These are phyloP conservation scores for Hololepta plana DNA, from an alignment of 2,888 invertebrate genomes.

Conservation along the genomic window DNA sequence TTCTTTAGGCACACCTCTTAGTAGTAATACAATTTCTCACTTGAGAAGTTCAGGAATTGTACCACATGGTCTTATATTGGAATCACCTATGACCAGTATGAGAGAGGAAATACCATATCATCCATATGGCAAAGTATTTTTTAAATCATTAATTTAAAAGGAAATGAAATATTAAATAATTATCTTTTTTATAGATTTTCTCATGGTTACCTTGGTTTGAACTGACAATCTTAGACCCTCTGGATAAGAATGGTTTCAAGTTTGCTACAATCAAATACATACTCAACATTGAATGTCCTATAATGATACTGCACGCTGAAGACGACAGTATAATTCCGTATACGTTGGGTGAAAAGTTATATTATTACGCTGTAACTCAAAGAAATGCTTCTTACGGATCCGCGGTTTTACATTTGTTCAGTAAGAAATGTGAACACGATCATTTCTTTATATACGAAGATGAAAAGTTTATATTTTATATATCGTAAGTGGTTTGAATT, in stretches of 20 bases:
- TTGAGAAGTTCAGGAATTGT: no score
- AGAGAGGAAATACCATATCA: slow-evolving; percentile 18
- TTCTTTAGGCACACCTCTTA: no score
- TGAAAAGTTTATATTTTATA: no score
- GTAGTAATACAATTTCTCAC: no score
- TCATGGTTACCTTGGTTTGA: slow-evolving; percentile 74
- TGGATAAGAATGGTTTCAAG: slow-evolving; percentile 48
- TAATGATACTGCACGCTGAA: slow-evolving; percentile 80
- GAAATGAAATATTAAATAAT: slow-evolving; percentile 1
- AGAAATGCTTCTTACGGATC: no score
- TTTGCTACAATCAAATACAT: slow-evolving; percentile 67
- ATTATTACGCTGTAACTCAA: no score
- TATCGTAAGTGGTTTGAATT: no score
- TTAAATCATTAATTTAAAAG: not conserved
- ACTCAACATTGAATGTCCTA: slow-evolving; percentile 43
- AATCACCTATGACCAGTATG: slow-evolving; percentile 19
- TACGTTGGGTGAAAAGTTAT: slow-evolving; percentile 58
- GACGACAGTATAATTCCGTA: slow-evolving; percentile 80
- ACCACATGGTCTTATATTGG: slow-evolving; percentile 17
- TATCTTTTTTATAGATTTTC: slow-evolving; percentile 40
- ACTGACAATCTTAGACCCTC: slow-evolving; percentile 54
- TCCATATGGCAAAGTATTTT: slow-evolving; percentile 17
- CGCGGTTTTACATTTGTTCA: no score
- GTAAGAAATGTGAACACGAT: no score
- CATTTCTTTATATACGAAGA: no score